Percentiles rank a stretch among this genome's conserved stretches.
phyloP scores from a whole-genome alignment of 2,797 vertebrate genomes.

The Agapornis canus region DNA sequence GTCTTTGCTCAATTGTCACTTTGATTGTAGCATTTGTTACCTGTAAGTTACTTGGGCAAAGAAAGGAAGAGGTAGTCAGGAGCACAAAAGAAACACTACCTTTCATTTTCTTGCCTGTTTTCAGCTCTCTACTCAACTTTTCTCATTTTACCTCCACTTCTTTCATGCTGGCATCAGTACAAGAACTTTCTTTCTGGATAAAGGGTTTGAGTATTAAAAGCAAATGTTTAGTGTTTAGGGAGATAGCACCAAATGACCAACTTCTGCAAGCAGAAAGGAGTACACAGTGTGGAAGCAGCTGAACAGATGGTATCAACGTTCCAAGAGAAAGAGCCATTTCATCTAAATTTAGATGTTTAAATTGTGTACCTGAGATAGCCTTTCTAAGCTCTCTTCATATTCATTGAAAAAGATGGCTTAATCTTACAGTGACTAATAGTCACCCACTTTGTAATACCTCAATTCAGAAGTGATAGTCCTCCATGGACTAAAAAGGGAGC shows the following conservation, averaged over 20 bases:
- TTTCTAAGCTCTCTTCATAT: not conserved
- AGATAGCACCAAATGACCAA: not conserved
- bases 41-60: not conserved
- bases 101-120: not conserved
- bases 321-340: not conserved
- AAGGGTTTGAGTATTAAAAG: not conserved
- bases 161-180: not conserved
- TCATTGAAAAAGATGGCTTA: not conserved
- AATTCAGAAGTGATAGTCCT: not conserved
- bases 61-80: not conserved
- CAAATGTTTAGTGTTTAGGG: not conserved
- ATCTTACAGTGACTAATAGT: not conserved
- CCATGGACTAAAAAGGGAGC: not conserved
- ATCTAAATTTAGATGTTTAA: not conserved
- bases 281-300: not conserved
- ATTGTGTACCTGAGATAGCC: not conserved
- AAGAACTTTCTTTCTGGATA: not conserved
- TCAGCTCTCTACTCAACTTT: not conserved
- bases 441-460: not conserved
- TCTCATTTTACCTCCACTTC: not conserved
- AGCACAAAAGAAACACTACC: not conserved
- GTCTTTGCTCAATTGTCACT: not conserved
- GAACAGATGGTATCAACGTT: not conserved
- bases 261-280: not conserved
- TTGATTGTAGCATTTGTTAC: not conserved